phyloP scores from a whole-genome alignment of 2,888 invertebrate genomes.

The Epirrhoe alternata region DNA sequence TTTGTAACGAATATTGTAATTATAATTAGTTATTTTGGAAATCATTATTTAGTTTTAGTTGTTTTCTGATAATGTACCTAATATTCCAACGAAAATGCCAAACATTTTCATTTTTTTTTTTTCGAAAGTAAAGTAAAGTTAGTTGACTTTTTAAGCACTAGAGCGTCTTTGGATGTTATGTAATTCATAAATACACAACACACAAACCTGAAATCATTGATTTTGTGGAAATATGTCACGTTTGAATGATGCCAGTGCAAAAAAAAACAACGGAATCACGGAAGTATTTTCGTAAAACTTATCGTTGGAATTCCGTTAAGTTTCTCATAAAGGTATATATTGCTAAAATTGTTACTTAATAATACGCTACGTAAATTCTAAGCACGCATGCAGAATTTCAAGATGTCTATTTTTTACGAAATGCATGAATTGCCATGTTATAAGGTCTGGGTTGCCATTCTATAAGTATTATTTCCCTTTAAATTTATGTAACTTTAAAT shows the following conservation, averaged over 20 bases:
- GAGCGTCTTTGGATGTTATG: slow-evolving; percentile 1
- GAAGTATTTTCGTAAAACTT: slow-evolving; percentile 38
- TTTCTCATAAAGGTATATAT: not conserved
- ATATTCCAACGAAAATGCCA: slow-evolving; percentile 10
- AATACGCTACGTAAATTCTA: too few species aligned
- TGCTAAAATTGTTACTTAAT: slow-evolving; percentile 12
- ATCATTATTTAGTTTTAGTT: slow-evolving; percentile 5
- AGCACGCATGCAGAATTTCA: slow-evolving; percentile 28
- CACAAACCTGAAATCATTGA: too few species aligned
- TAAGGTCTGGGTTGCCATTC: slow-evolving; percentile 47
- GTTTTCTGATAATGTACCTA: not conserved
- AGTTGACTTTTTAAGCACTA: not conserved
- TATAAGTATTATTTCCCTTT: slow-evolving; percentile 52
- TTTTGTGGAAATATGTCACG: not conserved
- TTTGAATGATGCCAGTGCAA: slow-evolving; percentile 20
- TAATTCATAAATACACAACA: too few species aligned
- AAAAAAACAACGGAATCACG: slow-evolving; percentile 36
- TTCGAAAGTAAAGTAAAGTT: not conserved
- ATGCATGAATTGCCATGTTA: slow-evolving; percentile 44
- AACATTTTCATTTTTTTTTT: not conserved
- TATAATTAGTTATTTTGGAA: not conserved
- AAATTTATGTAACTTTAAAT: slow-evolving; percentile 47
- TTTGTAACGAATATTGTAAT: slow-evolving; percentile 6
- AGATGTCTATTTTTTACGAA: slow-evolving; percentile 19
- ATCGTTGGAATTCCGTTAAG: slow-evolving; percentile 23